These are phyloP conservation scores for Cheilosia vernalis DNA, from an alignment of 2,888 invertebrate species.

Conservation along the genomic window DNA sequence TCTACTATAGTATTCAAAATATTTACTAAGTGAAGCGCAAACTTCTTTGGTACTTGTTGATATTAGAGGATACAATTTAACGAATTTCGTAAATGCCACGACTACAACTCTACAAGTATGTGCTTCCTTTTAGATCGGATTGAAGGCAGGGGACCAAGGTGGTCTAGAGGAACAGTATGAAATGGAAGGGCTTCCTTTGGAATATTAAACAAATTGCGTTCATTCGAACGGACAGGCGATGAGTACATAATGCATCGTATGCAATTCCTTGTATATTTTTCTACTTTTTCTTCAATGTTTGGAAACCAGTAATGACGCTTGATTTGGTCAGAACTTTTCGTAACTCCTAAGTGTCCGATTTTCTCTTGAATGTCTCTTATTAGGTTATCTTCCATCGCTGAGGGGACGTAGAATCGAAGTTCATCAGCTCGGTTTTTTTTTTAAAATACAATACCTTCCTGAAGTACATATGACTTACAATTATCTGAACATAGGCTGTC, in stretches of 20 bases:
- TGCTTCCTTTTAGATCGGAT: conserved; percentile 12
- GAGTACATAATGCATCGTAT: conserved; percentile 80
- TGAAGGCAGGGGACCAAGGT: conserved; percentile 9
- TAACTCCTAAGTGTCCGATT: conserved; percentile 15
- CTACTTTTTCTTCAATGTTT: conserved; percentile 79
- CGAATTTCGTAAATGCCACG: conserved; percentile 25
- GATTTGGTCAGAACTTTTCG: conserved; percentile 40
- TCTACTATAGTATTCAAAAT: conserved; percentile 31
- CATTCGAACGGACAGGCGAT: conserved; percentile 74
- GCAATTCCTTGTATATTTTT: conserved; percentile 81
- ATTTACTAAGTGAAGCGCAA: conserved; percentile 8
- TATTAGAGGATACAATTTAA: conserved; percentile 1
- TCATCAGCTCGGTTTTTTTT: neutral
- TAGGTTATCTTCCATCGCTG: conserved; percentile 24
- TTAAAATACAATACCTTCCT: conserved; percentile 14
- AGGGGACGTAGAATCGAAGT: conserved; percentile 45
- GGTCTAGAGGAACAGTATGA: conserved; percentile 8
- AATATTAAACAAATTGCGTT: neutral
- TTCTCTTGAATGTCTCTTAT: conserved; percentile 20
- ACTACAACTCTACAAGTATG: conserved; percentile 5
- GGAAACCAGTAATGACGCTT: conserved; percentile 81
- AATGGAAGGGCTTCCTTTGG: conserved; percentile 11
- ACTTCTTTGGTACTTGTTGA: conserved; percentile 37
- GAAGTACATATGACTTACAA: neutral
- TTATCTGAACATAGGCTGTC: neutral